phyloP scores from a whole-genome alignment of 1,140 invertebrate species.

The Metopolophium dirhodum region DNA sequence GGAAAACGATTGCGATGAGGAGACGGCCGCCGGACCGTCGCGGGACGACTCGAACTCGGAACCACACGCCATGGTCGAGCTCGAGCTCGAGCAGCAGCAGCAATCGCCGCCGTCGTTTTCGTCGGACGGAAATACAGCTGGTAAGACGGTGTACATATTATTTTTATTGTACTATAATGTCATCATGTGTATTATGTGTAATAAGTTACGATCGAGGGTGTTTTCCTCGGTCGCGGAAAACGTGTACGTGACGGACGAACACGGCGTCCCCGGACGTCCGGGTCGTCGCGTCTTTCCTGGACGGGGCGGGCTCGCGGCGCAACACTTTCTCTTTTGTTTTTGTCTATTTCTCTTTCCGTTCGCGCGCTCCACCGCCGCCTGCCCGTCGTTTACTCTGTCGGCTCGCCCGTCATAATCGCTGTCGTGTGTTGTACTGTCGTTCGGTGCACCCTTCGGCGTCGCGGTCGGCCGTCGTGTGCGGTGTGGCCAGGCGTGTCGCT shows the following conservation, averaged over 20 bases:
- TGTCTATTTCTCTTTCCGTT: neutral
- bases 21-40: neutral
- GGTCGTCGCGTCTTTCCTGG: neutral
- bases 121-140: neutral
- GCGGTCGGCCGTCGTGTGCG: neutral
- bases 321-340: slow-evolving; percentile 35
- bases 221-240: neutral
- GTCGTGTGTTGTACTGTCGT: neutral
- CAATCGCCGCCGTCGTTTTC: neutral
- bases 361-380: too few species aligned
- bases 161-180: neutral
- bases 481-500: neutral
- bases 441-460: neutral
- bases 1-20: neutral
- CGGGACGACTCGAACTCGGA: neutral
- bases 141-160: slow-evolving; percentile 4
- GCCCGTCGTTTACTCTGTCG: neutral
- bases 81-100: neutral
- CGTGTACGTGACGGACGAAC: neutral
- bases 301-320: neutral
- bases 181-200: neutral
- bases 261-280: neutral
- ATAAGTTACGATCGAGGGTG: neutral
- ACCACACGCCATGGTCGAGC: neutral
- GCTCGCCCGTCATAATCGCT: neutral